Evolutionary conservation across 92 coral and sea anemone species (phyloP).

Genomic region (Metridium senile): DNA sequence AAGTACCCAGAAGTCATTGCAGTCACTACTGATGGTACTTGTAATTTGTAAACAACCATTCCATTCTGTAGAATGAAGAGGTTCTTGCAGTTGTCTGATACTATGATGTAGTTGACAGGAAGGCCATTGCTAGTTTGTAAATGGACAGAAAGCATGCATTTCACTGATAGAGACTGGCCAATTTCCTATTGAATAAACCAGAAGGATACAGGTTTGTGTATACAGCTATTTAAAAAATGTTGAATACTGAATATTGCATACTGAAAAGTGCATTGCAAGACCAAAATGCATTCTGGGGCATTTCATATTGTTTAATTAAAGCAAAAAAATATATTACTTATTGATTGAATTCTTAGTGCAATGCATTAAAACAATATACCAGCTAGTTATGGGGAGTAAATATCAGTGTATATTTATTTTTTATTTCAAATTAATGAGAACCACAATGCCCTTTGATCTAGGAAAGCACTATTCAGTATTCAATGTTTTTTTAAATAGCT

Average conservation of each 20-base stretch:
- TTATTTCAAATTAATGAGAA: too few species aligned
- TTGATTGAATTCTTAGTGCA: too few species aligned
- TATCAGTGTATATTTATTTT: too few species aligned
- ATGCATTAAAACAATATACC: too few species aligned
- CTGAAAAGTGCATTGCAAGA: too few species aligned
- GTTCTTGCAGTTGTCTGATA: conserved; percentile 76
- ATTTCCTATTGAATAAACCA: conserved; percentile 31
- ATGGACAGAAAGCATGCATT: conserved; percentile 63
- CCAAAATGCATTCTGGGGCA: too few species aligned
- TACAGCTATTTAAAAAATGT: too few species aligned
- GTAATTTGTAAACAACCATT: conserved; percentile 63
- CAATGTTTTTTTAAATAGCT: too few species aligned
- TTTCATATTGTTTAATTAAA: background rate
- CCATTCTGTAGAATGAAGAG: conserved; percentile 76
- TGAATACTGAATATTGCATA: too few species aligned
- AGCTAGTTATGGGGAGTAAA: too few species aligned
- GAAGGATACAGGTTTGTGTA: background rate
- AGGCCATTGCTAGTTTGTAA: conserved; percentile 53
- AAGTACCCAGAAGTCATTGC: conserved; percentile 85
- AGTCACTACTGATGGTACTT: conserved; percentile 74
- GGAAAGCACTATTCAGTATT: too few species aligned
- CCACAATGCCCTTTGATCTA: too few species aligned
- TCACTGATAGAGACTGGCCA: conserved; percentile 49
- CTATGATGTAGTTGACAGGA: conserved; percentile 70
- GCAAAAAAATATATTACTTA: background rate